Evolutionary conservation across 2,797 vertebrate genomes (phyloP).

Genomic region (Chrosomus eos): DNA sequence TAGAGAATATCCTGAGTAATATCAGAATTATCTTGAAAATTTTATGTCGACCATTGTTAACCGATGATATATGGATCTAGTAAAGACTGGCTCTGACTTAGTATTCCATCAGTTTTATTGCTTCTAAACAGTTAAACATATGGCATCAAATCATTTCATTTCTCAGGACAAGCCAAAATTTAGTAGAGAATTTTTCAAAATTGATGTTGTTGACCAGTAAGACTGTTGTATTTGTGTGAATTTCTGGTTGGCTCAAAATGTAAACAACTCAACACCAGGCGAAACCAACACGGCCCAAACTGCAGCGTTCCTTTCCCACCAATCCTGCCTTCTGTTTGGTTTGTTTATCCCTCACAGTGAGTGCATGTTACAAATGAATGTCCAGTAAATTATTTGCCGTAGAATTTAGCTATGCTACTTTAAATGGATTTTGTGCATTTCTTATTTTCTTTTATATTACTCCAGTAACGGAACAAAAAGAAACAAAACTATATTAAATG

Average conservation of each 20-base stretch:
- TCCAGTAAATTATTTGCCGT: slow-evolving; percentile 81
- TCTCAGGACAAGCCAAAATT: slow-evolving; percentile 27
- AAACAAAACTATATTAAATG: slow-evolving; percentile 67
- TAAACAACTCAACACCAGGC: slow-evolving; percentile 40
- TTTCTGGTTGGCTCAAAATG: slow-evolving; percentile 47
- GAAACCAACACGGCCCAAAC: slow-evolving; percentile 41
- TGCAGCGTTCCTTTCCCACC: slow-evolving; percentile 68
- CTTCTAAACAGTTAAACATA: slow-evolving; percentile 8
- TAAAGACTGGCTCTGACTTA: slow-evolving; percentile 22
- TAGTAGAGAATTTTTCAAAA: neutral
- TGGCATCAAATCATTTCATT: slow-evolving; percentile 22
- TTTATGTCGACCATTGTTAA: slow-evolving; percentile 44
- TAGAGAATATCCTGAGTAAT: slow-evolving; percentile 29
- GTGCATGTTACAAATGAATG: slow-evolving; percentile 85
- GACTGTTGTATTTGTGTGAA: slow-evolving; percentile 52
- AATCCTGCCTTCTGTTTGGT: slow-evolving; percentile 60
- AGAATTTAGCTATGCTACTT: slow-evolving; percentile 83
- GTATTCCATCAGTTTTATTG: slow-evolving; percentile 22
- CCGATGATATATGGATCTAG: slow-evolving; percentile 12
- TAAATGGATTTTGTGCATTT: slow-evolving; percentile 83
- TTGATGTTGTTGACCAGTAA: neutral
- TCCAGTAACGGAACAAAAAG: slow-evolving; percentile 71
- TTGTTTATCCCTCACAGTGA: slow-evolving; percentile 68
- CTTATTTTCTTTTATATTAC: slow-evolving; percentile 83
- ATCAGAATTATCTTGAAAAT: slow-evolving; percentile 38